A percentile compares a stretch with the other conserved stretches of the same genome.
Conservation (phyloP, 2,888 invertebrate species). For the Standfussiana lucernea region DNA sequence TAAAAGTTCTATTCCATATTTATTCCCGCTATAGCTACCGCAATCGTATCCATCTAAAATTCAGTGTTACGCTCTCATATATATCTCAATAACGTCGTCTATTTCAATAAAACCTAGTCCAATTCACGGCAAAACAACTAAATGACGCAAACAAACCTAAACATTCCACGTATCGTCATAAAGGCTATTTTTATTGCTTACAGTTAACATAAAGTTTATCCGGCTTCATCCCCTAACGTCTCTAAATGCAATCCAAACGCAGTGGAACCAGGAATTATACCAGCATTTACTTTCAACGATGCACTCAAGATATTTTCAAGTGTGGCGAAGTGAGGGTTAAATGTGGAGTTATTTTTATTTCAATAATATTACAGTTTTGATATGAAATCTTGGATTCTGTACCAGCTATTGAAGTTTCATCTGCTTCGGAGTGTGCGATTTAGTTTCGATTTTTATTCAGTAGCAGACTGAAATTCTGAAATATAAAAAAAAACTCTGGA, state of each 20-base stretch:
- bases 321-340: slow-evolving; percentile 80
- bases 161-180: slow-evolving; percentile 89
- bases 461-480: background rate
- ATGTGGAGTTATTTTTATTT: slow-evolving; percentile 84
- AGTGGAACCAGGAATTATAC: slow-evolving; percentile 87
- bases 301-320: slow-evolving; percentile 88
- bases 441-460: background rate
- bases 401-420: slow-evolving; percentile 31
- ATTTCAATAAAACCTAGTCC: slow-evolving; percentile 72
- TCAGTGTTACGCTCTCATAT: slow-evolving; percentile 56
- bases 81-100: slow-evolving; percentile 61
- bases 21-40: slow-evolving; percentile 36
- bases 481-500: background rate
- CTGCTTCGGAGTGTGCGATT: slow-evolving; percentile 15
- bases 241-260: slow-evolving; percentile 89
- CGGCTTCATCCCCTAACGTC: slow-evolving; percentile 87
- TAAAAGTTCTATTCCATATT: slow-evolving; percentile 47
- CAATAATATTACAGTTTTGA: slow-evolving; percentile 67
- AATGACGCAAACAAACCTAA: slow-evolving; percentile 84
- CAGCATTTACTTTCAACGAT: slow-evolving; percentile 89
- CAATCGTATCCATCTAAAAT: slow-evolving; percentile 55
- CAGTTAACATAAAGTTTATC: slow-evolving; percentile 89
- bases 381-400: slow-evolving; percentile 52
- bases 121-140: slow-evolving; percentile 76
- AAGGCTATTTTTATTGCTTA: slow-evolving; percentile 89